These are phyloP conservation scores for Jacana jacana DNA, from an alignment of 2,113 vertebrate genomes.

Conservation along the genomic window DNA sequence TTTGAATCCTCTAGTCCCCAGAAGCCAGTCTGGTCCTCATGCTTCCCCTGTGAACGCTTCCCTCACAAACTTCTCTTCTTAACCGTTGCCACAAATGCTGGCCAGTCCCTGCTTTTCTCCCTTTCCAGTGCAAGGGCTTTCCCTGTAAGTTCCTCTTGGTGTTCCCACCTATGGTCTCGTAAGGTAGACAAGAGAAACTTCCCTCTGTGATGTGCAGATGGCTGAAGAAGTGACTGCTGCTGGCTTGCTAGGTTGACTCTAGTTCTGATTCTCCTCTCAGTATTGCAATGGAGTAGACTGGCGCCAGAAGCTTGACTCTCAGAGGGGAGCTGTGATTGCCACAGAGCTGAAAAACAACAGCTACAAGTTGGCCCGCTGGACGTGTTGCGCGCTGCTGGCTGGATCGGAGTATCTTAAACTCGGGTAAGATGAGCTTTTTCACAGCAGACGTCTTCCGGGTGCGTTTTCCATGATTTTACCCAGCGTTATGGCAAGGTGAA, in stretches of 20 bases:
- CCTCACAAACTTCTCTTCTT: not conserved
- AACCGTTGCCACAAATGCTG: not conserved
- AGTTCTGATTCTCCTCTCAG: slow-evolving; percentile 63
- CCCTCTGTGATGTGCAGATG: fast-evolving
- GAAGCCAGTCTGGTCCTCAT: not conserved
- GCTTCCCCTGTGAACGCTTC: not conserved
- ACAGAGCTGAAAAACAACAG: slow-evolving; percentile 99
- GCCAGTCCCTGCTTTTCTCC: not conserved
- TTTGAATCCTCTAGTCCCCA: not conserved
- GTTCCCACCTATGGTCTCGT: fast-evolving
- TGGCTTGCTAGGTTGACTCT: not conserved
- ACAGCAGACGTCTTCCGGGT: fast-evolving
- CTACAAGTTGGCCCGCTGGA: slow-evolving; percentile 98
- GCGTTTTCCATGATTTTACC: not conserved
- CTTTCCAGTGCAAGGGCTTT: not conserved
- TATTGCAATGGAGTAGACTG: slow-evolving; percentile 98
- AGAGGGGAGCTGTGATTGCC: slow-evolving; percentile 95
- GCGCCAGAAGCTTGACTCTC: slow-evolving; percentile 98
- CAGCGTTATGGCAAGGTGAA: fast-evolving
- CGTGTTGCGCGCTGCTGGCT: slow-evolving; percentile 93
- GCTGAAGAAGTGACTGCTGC: not conserved
- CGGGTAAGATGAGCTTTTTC: slow-evolving; percentile 77
- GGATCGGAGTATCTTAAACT: slow-evolving; percentile 97
- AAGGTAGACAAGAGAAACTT: not conserved
- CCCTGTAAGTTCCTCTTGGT: not conserved